These are phyloP conservation scores for Taxidea taxus DNA, from an alignment of 2,113 vertebrate species.

Conservation along the genomic window DNA sequence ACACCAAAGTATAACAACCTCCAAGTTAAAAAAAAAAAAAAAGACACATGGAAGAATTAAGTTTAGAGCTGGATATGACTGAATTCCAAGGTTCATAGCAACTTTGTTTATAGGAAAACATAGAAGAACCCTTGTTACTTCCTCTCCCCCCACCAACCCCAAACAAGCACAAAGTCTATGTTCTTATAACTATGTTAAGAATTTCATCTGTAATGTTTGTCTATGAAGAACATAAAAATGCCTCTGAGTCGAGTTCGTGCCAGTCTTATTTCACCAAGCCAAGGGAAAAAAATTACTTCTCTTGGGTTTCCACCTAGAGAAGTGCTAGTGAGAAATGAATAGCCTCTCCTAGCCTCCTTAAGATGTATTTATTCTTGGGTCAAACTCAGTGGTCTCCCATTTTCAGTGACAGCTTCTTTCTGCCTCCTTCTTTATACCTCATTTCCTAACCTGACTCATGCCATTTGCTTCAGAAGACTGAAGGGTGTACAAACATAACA, in stretches of 20 bases:
- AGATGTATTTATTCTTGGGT: constrained; percentile 66
- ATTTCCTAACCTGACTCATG: constrained; percentile 24
- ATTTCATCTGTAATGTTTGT: constrained; percentile 83
- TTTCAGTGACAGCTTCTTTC: constrained; percentile 34
- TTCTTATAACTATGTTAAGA: constrained; percentile 83
- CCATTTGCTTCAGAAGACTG: constrained; percentile 44
- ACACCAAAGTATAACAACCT: neutral
- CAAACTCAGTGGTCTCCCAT: constrained; percentile 45
- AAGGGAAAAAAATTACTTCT: constrained; percentile 47
- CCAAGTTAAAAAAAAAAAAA: neutral
- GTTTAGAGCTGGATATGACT: constrained; percentile 68
- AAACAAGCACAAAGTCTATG: constrained; percentile 72
- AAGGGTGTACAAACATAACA: constrained; percentile 65
- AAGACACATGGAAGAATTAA: constrained; percentile 51
- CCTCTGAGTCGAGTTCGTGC: constrained; percentile 49
- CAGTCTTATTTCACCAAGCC: constrained; percentile 43
- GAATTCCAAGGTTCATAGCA: constrained; percentile 66
- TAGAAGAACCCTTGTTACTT: constrained; percentile 78
- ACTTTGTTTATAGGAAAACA: constrained; percentile 80
- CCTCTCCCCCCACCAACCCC: neutral
- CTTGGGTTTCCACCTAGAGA: constrained; percentile 37
- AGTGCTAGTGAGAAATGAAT: constrained; percentile 19
- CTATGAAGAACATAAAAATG: constrained; percentile 80
- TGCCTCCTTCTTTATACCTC: neutral
- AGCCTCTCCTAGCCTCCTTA: neutral